Evolutionary conservation across 1,140 invertebrate genomes (phyloP).

Genomic region (Sinonovacula constricta): DNA sequence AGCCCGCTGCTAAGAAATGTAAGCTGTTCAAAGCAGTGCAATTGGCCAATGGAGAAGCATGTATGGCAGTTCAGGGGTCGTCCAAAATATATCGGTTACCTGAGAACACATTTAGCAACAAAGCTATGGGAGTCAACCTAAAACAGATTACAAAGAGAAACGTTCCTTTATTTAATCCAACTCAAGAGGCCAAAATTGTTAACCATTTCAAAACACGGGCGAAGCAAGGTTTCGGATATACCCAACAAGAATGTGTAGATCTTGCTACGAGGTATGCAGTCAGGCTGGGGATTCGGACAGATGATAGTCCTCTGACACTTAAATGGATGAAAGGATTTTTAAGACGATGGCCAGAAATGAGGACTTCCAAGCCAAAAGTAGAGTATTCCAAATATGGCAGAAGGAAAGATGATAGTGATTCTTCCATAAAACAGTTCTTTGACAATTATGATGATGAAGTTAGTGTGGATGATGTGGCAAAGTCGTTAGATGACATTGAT

Average conservation of each 20-base stretch:
- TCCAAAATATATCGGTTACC: no score
- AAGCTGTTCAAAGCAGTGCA: no score
- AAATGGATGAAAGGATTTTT: slow-evolving; percentile 32
- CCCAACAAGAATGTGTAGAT: slow-evolving; percentile 19
- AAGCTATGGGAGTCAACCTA: slow-evolving; percentile 4
- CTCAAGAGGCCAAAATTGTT: slow-evolving; percentile 26
- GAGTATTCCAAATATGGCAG: no score
- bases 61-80: slow-evolving; percentile 10
- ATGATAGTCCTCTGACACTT: slow-evolving; percentile 15
- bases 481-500: no score
- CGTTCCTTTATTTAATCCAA: neutral
- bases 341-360: neutral
- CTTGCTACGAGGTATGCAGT: neutral
- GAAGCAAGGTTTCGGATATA: neutral
- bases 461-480: no score
- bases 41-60: no score
- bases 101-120: slow-evolving; percentile 9
- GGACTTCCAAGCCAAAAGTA: slow-evolving; percentile 14
- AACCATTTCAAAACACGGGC: no score
- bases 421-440: no score
- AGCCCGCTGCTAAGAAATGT: no score
- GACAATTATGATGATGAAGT: no score
- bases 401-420: no score
- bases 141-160: slow-evolving; percentile 5
- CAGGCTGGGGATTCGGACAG: neutral